These are phyloP conservation scores for Araneus ventricosus DNA, from an alignment of 1,140 invertebrate species.

Conservation along the genomic window DNA sequence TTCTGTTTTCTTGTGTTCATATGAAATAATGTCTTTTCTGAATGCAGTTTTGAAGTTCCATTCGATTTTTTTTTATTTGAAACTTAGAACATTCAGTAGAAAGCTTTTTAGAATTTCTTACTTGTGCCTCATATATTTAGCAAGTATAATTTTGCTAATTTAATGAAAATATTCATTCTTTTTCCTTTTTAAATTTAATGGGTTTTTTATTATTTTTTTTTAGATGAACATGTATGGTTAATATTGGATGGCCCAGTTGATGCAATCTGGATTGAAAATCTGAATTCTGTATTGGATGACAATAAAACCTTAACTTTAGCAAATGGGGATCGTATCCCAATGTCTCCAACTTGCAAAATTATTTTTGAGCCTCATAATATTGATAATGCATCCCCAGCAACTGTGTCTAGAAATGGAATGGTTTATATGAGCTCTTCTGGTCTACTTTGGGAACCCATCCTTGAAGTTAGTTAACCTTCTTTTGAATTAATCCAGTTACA, in stretches of 20 bases:
- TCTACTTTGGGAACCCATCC: constrained; percentile 92
- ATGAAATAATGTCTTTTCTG: too few relatives aligned
- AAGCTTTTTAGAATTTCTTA: too few relatives aligned
- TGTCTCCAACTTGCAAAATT: constrained; percentile 94
- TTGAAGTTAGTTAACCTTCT: constrained; percentile 82
- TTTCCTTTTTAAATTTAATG: background rate
- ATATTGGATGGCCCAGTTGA: constrained; percentile 98
- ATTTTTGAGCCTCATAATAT: constrained; percentile 98
- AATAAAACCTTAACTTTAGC: constrained; percentile 96
- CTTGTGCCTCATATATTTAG: too few relatives aligned
- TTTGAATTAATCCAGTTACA: too few relatives aligned
- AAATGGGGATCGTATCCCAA: constrained; percentile 97
- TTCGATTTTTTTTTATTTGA: too few relatives aligned
- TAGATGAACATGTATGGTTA: constrained; percentile 93
- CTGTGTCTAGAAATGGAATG: constrained; percentile 98
- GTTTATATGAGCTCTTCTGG: constrained; percentile 98
- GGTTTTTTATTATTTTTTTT: background rate
- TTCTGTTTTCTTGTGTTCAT: too few relatives aligned
- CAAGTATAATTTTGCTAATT: too few relatives aligned
- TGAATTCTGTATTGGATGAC: constrained; percentile 98
- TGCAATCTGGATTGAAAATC: constrained; percentile 98
- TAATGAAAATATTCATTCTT: too few relatives aligned
- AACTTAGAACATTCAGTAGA: too few relatives aligned
- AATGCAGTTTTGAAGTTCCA: too few relatives aligned
- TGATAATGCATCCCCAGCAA: constrained; percentile 96